Evolutionary conservation across 2,888 invertebrate genomes (phyloP).

Genomic region (Myopa testacea): DNA sequence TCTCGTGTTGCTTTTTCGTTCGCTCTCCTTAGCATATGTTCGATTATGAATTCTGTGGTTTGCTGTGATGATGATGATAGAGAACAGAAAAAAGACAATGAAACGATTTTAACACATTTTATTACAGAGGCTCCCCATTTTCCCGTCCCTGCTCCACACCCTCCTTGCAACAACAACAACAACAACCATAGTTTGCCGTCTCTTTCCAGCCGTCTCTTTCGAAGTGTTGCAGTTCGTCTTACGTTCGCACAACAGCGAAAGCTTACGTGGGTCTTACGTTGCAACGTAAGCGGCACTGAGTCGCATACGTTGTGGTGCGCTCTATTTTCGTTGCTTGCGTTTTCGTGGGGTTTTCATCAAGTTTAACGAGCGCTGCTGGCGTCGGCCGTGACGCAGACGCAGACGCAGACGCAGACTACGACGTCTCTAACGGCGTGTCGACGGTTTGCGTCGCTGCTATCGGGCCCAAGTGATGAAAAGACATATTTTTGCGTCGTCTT

Average conservation of each 20-base stretch:
- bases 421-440: not conserved
- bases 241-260: conserved; percentile 1
- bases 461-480: conserved; percentile 48
- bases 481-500: conserved; percentile 44
- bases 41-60: conserved; percentile 18
- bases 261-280: conserved; percentile 9
- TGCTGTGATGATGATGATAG: not conserved
- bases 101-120: conserved; percentile 18
- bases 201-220: not conserved
- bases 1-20: conserved; percentile 43
- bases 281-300: conserved; percentile 25
- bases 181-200: not conserved
- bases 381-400: not conserved
- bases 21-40: conserved; percentile 42
- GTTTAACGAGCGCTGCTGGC: not conserved
- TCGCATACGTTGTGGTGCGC: conserved; percentile 18
- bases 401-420: not conserved
- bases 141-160: not conserved
- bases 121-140: conserved; percentile 18
- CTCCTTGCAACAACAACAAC: too few relatives aligned
- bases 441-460: conserved; percentile 12
- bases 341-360: conserved; percentile 16
- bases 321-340: conserved; percentile 10
- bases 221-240: not conserved
- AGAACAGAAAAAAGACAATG: not conserved